Evolutionary conservation across 2,888 invertebrate genomes (phyloP).

Genomic region (Orthonychiurus folsomi): DNA sequence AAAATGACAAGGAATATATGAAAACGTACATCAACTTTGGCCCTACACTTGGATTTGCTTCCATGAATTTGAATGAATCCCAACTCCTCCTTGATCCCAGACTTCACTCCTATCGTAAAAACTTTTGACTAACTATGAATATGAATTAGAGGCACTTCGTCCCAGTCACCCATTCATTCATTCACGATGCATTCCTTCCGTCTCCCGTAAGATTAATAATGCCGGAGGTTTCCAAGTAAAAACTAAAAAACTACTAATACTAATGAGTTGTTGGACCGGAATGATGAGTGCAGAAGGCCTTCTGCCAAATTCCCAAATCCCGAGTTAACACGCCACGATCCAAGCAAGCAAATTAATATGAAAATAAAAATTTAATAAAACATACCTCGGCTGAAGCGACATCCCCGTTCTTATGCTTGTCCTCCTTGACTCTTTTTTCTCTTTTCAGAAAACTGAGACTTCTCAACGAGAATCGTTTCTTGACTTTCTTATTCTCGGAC

Average conservation of each 20-base stretch:
- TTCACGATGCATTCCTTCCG: background rate
- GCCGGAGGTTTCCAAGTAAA: background rate
- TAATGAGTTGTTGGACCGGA: background rate
- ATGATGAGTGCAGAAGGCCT: background rate
- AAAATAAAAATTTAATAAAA: too few species aligned
- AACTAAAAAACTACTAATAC: background rate
- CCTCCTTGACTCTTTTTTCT: slow-evolving; percentile 38
- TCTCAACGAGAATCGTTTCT: slow-evolving; percentile 36
- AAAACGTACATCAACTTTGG: background rate
- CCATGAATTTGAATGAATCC: background rate
- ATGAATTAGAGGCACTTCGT: background rate
- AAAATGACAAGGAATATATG: background rate
- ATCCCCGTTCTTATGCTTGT: slow-evolving; percentile 37
- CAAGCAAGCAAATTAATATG: too few species aligned
- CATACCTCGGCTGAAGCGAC: slow-evolving; percentile 36
- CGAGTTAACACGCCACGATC: too few species aligned
- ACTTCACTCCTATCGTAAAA: background rate
- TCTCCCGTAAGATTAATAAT: background rate
- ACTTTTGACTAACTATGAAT: background rate
- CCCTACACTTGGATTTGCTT: background rate
- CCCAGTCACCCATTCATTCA: background rate
- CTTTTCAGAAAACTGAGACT: slow-evolving; percentile 38
- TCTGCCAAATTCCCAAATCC: background rate
- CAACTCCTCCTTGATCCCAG: background rate
- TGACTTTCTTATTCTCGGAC: slow-evolving; percentile 33